Conservation (phyloP, 2,113 vertebrate species). For the Montifringilla adamsi region DNA sequence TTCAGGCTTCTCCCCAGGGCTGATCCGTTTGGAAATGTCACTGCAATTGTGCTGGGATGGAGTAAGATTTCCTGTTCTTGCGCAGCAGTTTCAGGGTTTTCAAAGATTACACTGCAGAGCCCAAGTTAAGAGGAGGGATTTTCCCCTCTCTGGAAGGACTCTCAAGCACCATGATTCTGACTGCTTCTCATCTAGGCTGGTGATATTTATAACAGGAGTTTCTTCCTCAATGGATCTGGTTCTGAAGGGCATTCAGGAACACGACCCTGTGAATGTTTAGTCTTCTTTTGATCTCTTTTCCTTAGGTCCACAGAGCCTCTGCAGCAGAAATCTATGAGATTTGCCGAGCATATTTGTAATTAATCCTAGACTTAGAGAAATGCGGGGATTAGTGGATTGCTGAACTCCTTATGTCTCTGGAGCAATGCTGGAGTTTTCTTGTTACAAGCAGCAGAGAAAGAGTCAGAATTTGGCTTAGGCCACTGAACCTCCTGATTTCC, state of each 20-base stretch:
- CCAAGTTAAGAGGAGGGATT: background rate
- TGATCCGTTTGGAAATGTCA: background rate
- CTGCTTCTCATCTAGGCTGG: background rate
- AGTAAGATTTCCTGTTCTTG: background rate
- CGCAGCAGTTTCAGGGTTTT: background rate
- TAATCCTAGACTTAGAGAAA: constrained; percentile 24
- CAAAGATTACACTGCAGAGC: background rate
- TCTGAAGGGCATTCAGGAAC: background rate
- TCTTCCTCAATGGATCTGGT: background rate
- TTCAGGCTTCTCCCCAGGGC: background rate
- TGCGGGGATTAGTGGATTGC: constrained; percentile 14
- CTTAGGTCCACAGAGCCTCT: background rate
- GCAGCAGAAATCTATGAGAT: background rate
- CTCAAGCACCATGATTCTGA: background rate
- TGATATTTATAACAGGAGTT: background rate
- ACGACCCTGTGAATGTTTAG: background rate
- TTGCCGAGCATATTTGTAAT: constrained; percentile 26
- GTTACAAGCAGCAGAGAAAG: background rate
- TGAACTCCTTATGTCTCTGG: constrained; percentile 14
- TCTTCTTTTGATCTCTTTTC: constrained; percentile 21
- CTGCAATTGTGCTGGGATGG: background rate
- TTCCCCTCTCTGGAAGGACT: background rate
- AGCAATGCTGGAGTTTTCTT: background rate
- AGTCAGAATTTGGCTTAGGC: background rate
- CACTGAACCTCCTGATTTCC: background rate